Conservation (phyloP, 2,113 vertebrate species). For the Copsychus sechellarum region DNA sequence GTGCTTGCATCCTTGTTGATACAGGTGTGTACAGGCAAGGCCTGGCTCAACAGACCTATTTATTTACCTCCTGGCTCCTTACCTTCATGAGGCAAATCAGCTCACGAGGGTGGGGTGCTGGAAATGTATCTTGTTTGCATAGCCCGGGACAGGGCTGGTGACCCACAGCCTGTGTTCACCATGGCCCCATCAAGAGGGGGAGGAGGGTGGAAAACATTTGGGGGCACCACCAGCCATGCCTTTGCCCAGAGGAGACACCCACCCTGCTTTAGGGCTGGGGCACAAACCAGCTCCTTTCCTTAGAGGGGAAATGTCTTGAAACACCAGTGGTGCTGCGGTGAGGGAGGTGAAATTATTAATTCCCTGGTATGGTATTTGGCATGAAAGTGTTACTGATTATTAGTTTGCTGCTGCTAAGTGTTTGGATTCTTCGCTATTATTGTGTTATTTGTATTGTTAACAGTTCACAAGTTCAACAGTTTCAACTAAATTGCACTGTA, state of each 20-base stretch:
- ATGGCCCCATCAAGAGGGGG: background rate
- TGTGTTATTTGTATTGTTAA: constrained; percentile 53
- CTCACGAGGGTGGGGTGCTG: background rate
- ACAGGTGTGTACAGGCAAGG: constrained; percentile 72
- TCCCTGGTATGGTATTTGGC: constrained; percentile 24
- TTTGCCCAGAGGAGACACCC: background rate
- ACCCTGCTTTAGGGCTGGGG: background rate
- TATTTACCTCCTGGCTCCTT: constrained; percentile 34
- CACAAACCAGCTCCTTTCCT: background rate
- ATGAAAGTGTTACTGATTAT: constrained; percentile 43
- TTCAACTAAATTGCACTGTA: constrained; percentile 41
- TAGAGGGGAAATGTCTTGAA: background rate
- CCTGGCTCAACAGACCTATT: constrained; percentile 26
- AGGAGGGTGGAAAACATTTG: background rate
- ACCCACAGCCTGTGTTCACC: background rate
- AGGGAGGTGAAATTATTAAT: constrained; percentile 32
- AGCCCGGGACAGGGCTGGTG: background rate
- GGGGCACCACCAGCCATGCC: background rate
- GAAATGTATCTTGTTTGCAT: constrained; percentile 33
- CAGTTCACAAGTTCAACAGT: constrained; percentile 48
- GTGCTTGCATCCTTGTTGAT: constrained; percentile 75
- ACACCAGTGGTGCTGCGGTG: background rate
- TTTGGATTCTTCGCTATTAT: constrained; percentile 36
- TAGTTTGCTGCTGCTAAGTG: constrained; percentile 21
- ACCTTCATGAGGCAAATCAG: background rate